Evolutionary conservation across 2,888 invertebrate genomes (phyloP).

Genomic region (Eilema griseolum): DNA sequence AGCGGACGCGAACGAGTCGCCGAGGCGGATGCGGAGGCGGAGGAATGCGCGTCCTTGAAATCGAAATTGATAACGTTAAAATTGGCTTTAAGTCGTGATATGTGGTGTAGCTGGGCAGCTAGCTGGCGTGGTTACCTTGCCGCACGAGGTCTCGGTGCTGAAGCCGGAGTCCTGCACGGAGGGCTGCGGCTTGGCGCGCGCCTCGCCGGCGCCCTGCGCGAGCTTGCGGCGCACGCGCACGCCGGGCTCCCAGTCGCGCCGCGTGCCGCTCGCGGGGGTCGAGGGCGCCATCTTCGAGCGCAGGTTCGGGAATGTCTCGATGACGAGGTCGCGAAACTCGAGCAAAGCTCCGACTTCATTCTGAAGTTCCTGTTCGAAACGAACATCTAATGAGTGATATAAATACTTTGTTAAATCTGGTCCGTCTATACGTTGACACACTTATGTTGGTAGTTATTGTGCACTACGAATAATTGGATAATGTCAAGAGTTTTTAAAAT

Average conservation of each 20-base stretch:
- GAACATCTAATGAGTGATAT: slow-evolving; percentile 13
- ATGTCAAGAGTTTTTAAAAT: neutral
- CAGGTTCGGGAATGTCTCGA: slow-evolving; percentile 97
- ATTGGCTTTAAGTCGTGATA: neutral
- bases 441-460: neutral
- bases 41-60: slow-evolving; percentile 89
- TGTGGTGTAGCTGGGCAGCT: too few species aligned
- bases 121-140: slow-evolving; percentile 73
- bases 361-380: slow-evolving; percentile 90
- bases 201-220: slow-evolving; percentile 74
- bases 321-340: slow-evolving; percentile 97
- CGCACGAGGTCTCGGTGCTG: slow-evolving; percentile 95
- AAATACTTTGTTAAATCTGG: neutral
- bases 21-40: slow-evolving; percentile 83
- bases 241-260: slow-evolving; percentile 93
- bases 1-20: slow-evolving; percentile 87
- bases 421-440: neutral
- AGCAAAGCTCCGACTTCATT: slow-evolving; percentile 96
- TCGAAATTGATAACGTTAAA: slow-evolving; percentile 2
- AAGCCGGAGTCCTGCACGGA: slow-evolving; percentile 94
- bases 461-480: neutral
- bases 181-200: slow-evolving; percentile 88
- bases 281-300: slow-evolving; percentile 94
- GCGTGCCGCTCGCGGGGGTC: slow-evolving; percentile 81
- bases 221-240: slow-evolving; percentile 90